Base-by-base conservation (phyloP, 2,888 invertebrate species). In the Prosopocoilus inquinatus region DNA sequence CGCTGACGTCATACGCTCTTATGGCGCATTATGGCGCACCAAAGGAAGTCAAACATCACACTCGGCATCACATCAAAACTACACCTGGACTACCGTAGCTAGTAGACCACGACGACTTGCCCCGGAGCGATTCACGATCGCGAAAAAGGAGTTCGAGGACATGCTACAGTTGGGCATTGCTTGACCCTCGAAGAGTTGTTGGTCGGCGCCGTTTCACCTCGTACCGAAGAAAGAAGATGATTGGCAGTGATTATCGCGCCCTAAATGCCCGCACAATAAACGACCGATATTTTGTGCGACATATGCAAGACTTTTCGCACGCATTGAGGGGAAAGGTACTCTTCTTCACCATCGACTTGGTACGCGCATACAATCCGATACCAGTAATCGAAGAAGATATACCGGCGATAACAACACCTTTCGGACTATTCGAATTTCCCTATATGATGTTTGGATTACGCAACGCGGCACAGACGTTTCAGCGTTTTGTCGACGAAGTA, bases 351-450 rank as follows among this genome's bases (percentile, higher is more conserved):
- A 49, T 75, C 2, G 75, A 75, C 60, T 61, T 77, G 3, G 63
- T 65, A 0, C 61, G 66, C 39, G 74, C 74, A 0, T 80, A 70
- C 55, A 63, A 74, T 49, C 74, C 76, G 45, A 74, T 79, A 3
- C 75, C 73, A 3, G 47, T 66, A 2, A 50, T 54, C 2, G 39
- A 53, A 3, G 69, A 65, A 2, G 74, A 77, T 53, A 67, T 77
- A 3, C 61, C 39, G 2, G 66, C 68, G 2, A 61, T 64, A 2
- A 63, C 50, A 1, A 67, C 63, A 13, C 61, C 66, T 5, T 68
- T 69, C 41, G 66, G 64, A 1, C 44, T n/a, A n/a, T n/a, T n/a
- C n/a, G n/a, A n/a, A n/a, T n/a, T n/a, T n/a, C n/a, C n/a, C n/a
- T n/a, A n/a, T n/a, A n/a, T n/a, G n/a, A n/a, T n/a, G n/a, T n/a